Conservation (phyloP, 2,113 vertebrate genomes). For the Zapornia atra region DNA sequence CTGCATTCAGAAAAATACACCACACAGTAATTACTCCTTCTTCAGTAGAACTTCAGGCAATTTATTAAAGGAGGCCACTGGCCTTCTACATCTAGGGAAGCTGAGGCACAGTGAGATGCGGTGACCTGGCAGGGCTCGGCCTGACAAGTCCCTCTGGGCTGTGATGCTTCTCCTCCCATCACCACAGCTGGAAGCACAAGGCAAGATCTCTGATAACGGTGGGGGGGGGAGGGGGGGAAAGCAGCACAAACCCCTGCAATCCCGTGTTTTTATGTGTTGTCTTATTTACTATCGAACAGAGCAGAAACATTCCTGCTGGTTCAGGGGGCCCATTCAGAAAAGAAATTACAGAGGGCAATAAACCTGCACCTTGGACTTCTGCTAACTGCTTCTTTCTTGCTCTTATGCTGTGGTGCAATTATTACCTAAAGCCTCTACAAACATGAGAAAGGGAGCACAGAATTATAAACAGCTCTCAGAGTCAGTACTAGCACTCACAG, state of each 20-base stretch:
- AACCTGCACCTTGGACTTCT: constrained; percentile 25
- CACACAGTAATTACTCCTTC: neutral
- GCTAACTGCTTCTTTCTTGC: neutral
- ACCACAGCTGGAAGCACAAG: neutral
- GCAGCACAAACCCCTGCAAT: neutral
- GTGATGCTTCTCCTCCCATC: neutral
- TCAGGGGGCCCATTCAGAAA: neutral
- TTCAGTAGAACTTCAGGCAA: neutral
- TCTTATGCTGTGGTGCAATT: neutral
- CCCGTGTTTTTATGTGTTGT: neutral
- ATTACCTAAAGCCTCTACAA: neutral
- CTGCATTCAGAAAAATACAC: neutral
- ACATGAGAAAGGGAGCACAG: neutral
- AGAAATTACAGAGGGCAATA: constrained; percentile 1
- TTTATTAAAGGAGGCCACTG: neutral
- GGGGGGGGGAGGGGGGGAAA: neutral
- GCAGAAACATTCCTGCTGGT: neutral
- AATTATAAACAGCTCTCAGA: neutral
- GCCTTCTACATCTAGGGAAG: neutral
- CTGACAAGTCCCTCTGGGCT: neutral
- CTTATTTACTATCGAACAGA: neutral
- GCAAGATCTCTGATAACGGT: neutral
- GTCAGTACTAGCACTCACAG: neutral
- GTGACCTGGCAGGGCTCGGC: neutral
- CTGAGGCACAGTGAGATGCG: fast-evolving